Percentiles rank a stretch among this genome's conserved stretches.
Evolutionary conservation across 1,140 invertebrate species (phyloP).

Genomic region (Hirudo medicinalis): DNA sequence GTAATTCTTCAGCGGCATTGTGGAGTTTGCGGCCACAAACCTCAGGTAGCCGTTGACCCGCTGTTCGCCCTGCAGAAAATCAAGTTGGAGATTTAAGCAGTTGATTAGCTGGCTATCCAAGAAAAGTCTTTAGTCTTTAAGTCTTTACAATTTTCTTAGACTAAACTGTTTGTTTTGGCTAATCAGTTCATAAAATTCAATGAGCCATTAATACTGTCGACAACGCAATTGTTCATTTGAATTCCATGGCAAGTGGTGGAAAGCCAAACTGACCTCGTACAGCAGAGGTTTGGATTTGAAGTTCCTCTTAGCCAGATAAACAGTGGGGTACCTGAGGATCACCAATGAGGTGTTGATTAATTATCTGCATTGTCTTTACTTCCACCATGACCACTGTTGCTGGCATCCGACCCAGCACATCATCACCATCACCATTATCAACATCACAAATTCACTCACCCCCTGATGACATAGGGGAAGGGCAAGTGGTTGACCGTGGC

Average conservation of each 20-base stretch:
- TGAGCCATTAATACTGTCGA: too few relatives aligned
- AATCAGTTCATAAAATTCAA: too few relatives aligned
- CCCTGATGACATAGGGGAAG: neutral
- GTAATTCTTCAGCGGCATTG: neutral
- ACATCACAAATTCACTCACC: neutral
- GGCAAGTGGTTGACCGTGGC: neutral
- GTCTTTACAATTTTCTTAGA: too few relatives aligned
- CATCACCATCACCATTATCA: neutral
- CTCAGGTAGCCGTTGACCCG: neutral
- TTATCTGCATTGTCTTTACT: neutral
- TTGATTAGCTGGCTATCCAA: neutral
- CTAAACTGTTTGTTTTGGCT: too few relatives aligned
- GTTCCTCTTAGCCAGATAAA: neutral
- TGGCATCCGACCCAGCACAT: neutral
- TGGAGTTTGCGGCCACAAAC: neutral
- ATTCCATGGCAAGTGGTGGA: neutral
- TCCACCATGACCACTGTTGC: neutral
- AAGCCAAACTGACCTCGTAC: neutral
- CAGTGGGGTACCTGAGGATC: neutral
- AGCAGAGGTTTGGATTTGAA: neutral
- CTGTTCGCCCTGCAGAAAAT: neutral
- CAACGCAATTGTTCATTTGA: neutral
- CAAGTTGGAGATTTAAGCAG: neutral
- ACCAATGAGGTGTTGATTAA: neutral
- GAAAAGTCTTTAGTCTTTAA: neutral